phyloP scores from a whole-genome alignment of 2,797 vertebrate genomes.

The Sebastes nivosus region DNA sequence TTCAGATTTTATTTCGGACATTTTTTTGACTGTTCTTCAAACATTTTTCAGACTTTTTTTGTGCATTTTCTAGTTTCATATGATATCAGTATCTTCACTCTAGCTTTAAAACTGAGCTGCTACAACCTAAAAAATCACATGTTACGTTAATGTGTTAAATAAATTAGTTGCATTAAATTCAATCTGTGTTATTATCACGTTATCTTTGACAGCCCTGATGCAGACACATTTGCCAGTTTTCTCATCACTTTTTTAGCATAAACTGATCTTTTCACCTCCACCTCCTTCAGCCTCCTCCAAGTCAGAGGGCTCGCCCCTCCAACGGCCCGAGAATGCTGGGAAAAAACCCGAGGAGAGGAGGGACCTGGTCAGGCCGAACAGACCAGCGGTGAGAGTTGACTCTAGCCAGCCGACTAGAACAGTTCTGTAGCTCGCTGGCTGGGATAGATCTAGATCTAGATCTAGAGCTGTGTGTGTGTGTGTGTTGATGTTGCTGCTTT shows the following conservation, averaged over 20 bases:
- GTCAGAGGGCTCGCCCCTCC: slow-evolving; percentile 91
- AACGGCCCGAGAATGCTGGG: slow-evolving; percentile 87
- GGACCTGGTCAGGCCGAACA: slow-evolving; percentile 87
- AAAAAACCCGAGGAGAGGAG: slow-evolving; percentile 93
- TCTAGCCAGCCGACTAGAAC: slow-evolving; percentile 27
- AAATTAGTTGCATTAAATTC: too few relatives aligned
- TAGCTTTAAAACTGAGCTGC: too few relatives aligned
- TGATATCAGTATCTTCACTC: too few relatives aligned
- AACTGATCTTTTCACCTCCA: slow-evolving; percentile 57
- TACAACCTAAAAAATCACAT: too few relatives aligned
- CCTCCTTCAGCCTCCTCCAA: slow-evolving; percentile 90
- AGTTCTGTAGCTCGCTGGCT: slow-evolving; percentile 39
- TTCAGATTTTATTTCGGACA: too few relatives aligned
- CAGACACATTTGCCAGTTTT: background rate
- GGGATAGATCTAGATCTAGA: slow-evolving; percentile 35
- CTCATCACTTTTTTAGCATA: background rate
- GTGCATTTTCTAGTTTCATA: too few relatives aligned
- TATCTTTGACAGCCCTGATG: too few relatives aligned
- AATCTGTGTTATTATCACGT: too few relatives aligned
- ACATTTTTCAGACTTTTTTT: too few relatives aligned
- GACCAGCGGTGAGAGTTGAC: slow-evolving; percentile 88
- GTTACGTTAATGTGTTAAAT: too few relatives aligned
- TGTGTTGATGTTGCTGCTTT: background rate
- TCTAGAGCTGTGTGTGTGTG: background rate
- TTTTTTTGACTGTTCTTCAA: too few relatives aligned